Conservation (phyloP, 2,113 vertebrate genomes). For the Oreochromis spilurus region DNA sequence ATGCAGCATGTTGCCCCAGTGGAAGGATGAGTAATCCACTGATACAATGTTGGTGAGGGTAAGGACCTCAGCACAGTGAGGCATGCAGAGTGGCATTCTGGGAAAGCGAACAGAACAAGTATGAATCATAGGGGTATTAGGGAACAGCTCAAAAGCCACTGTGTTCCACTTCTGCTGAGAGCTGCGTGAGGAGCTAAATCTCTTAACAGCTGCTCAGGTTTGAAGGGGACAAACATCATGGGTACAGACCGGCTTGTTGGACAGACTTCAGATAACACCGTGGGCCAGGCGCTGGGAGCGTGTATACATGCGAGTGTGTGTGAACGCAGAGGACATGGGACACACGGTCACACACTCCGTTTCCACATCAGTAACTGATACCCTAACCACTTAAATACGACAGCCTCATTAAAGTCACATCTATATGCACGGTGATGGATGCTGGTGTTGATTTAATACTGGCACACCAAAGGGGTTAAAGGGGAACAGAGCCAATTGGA, state of each 20-base stretch:
- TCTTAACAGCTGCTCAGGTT: constrained; percentile 64
- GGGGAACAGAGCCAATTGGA: constrained; percentile 12
- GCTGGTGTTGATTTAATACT: constrained; percentile 16
- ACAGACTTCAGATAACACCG: constrained; percentile 37
- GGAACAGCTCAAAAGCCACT: constrained; percentile 45
- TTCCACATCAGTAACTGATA: constrained; percentile 42
- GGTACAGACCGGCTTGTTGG: constrained; percentile 34
- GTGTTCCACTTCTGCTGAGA: constrained; percentile 53
- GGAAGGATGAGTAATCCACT: constrained; percentile 60
- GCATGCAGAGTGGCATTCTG: constrained; percentile 55
- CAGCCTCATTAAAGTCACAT: constrained; percentile 30
- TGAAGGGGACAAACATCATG: constrained; percentile 44
- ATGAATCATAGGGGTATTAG: constrained; percentile 64
- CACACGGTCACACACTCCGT: not conserved
- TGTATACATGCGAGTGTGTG: not conserved
- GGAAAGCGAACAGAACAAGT: constrained; percentile 54
- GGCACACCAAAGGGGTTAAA: constrained; percentile 3
- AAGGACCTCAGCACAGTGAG: constrained; percentile 45
- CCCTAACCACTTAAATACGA: constrained; percentile 15
- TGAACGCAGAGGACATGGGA: constrained; percentile 4
- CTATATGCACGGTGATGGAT: constrained; percentile 11
- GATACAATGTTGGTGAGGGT: constrained; percentile 45
- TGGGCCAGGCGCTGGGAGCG: not conserved
- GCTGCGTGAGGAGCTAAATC: constrained; percentile 40
- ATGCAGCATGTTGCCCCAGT: constrained; percentile 17